Base-by-base conservation (phyloP, 2,797 vertebrate genomes). In the Sternarchorhynchus goeldii region DNA sequence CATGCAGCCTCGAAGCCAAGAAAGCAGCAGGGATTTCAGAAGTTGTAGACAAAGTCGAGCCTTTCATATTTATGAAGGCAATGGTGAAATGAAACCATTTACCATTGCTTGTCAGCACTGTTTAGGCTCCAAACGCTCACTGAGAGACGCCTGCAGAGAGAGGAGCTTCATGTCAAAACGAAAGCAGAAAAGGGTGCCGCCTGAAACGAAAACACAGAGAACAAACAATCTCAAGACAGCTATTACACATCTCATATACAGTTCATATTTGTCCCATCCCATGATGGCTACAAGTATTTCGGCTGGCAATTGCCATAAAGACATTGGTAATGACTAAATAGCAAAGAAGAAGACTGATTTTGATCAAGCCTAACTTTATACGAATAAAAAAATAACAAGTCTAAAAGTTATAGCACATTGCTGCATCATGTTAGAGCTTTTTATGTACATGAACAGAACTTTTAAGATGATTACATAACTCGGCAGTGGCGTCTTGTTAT, bases 41-140 rank as follows among this genome's bases (percentile, higher is more conserved):
- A 77, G 65, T 73, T 50, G 63, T 81, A 77, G 73, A 82, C 81
- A 59, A 41, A 74, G 50, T 72, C 2, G 31, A 50, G 68, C 69
- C 60, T 78, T 81, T 25, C 73, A 67, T 74, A 64, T 69, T 77
- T 21, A 70, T 63, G 57, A 72, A 83, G 69, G 60, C 63, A 45
- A 73, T 66, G 57, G 58, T 32, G 34, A 75, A 86, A 84, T 78
- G 63, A 84, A 84, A 85, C 67, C 67, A 81, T 78, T 83, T 81
- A 80, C 65, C 66, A 56, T 69, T 78, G 74, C 65, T 62, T 86
- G 83, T 83, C 82, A 81, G 82, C 76, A 45, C 82, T 80, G 83
- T 82, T 83, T 76, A 72, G 76, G 53, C 58, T 83, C 3, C 71
- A 69, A 71, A 59, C 76, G 63, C 73, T 83, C 58, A 76, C 45